These are phyloP conservation scores for Gymnodraco acuticeps DNA, from an alignment of 2,797 vertebrate species.

Conservation along the genomic window DNA sequence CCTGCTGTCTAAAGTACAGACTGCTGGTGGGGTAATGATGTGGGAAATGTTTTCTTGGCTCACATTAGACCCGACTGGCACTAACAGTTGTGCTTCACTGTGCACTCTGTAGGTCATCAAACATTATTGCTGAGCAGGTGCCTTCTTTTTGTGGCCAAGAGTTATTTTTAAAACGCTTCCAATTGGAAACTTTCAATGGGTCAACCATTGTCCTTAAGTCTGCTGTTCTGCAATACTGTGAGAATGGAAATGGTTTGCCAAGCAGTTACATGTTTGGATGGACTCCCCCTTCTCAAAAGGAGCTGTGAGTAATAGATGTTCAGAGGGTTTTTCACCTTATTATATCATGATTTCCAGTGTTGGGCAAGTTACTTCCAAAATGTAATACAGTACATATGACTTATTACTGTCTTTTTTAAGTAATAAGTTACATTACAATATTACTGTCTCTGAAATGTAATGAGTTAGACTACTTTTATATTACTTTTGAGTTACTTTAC, in stretches of 20 bases:
- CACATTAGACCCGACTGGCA: slow-evolving; percentile 23
- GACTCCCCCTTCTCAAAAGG: background rate
- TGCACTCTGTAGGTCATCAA: slow-evolving; percentile 27
- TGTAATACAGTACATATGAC: too few species aligned
- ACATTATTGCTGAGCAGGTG: slow-evolving; percentile 36
- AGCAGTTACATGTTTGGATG: background rate
- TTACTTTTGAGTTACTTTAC: too few species aligned
- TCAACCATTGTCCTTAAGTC: background rate
- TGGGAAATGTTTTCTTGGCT: slow-evolving; percentile 62
- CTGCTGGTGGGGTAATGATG: slow-evolving; percentile 52
- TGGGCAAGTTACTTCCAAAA: too few species aligned
- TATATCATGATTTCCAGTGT: too few species aligned
- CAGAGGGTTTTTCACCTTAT: too few species aligned
- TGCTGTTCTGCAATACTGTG: too few species aligned
- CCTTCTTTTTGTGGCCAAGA: background rate
- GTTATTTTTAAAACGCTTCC: slow-evolving; percentile 3
- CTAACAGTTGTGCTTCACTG: slow-evolving; percentile 38
- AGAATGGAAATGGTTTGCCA: background rate
- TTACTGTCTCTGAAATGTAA: too few species aligned
- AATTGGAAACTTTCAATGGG: background rate
- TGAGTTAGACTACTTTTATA: too few species aligned
- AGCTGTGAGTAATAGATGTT: background rate
- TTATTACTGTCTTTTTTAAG: too few species aligned
- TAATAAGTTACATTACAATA: too few species aligned
- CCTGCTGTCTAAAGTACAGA: slow-evolving; percentile 30